These are phyloP conservation scores for Proterorhinus semilunaris DNA, from an alignment of 2,113 vertebrate genomes.

Conservation along the genomic window DNA sequence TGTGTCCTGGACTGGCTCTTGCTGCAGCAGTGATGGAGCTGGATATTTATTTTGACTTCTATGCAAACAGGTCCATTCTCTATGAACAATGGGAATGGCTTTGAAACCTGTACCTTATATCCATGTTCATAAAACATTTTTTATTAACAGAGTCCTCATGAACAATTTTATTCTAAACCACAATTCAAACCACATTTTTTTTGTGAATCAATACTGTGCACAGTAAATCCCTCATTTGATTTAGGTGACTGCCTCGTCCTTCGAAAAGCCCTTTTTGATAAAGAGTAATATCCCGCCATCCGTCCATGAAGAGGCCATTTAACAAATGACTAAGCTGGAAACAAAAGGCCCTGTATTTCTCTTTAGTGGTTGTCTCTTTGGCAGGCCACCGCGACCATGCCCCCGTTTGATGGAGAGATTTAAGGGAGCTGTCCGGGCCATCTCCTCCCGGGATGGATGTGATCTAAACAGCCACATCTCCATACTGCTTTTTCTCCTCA, in stretches of 20 bases:
- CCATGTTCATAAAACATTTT: too few species aligned
- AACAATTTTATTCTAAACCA: neutral
- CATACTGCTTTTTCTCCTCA: constrained; percentile 42
- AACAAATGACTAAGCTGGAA: constrained; percentile 38
- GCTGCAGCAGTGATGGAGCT: neutral
- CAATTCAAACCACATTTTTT: neutral
- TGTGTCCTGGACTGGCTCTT: neutral
- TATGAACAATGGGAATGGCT: too few species aligned
- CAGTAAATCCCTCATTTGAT: neutral
- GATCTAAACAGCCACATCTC: constrained; percentile 60
- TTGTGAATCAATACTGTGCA: neutral
- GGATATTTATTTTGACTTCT: neutral
- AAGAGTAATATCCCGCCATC: constrained; percentile 28
- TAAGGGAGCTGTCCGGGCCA: constrained; percentile 52
- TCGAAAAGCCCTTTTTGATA: constrained; percentile 27
- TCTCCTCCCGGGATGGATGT: constrained; percentile 58
- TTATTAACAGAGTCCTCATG: too few species aligned
- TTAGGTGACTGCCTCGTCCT: neutral
- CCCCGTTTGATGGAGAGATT: constrained; percentile 64
- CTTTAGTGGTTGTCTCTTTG: constrained; percentile 47
- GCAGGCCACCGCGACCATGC: constrained; percentile 32
- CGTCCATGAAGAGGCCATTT: constrained; percentile 7
- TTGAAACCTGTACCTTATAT: too few species aligned
- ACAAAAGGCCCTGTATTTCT: constrained; percentile 36
- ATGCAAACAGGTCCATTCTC: too few species aligned